Percentiles rank a stretch among this genome's conserved stretches.
Conservation (phyloP, 2,888 invertebrate species). For the Argyresthia goedartella region DNA sequence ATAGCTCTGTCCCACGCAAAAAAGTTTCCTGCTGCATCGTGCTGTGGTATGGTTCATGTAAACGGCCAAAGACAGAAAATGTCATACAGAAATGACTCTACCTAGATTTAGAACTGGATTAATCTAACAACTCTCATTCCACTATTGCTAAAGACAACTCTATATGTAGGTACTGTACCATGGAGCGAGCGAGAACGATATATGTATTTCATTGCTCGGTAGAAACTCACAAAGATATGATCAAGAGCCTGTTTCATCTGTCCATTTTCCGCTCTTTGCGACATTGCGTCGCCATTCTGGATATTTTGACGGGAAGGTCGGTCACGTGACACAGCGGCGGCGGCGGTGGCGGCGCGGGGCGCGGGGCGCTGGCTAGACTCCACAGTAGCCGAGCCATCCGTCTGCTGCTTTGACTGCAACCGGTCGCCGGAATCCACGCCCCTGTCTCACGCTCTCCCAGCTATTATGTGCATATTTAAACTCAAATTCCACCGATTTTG, state of each 20-base stretch:
- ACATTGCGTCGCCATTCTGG: constrained; percentile 65
- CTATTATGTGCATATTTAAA: constrained; percentile 29
- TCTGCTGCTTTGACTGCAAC: constrained; percentile 66
- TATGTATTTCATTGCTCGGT: too few relatives aligned
- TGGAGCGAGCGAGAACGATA: too few relatives aligned
- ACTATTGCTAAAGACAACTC: too few relatives aligned
- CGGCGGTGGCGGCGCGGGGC: constrained; percentile 27
- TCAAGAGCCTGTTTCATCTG: not conserved
- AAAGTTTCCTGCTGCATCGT: too few relatives aligned
- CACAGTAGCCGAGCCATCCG: constrained; percentile 73
- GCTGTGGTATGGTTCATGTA: too few relatives aligned
- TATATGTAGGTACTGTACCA: too few relatives aligned
- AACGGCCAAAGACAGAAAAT: too few relatives aligned
- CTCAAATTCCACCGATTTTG: constrained; percentile 6
- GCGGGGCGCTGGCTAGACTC: constrained; percentile 73
- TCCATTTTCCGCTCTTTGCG: not conserved
- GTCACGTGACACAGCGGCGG: constrained; percentile 77
- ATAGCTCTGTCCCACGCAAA: too few relatives aligned
- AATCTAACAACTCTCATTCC: too few relatives aligned
- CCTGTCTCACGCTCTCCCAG: constrained; percentile 37
- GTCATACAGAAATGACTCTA: too few relatives aligned
- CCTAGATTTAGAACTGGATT: too few relatives aligned
- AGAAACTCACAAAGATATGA: too few relatives aligned
- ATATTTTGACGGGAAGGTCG: constrained; percentile 89
- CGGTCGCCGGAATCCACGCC: constrained; percentile 61